Evolutionary conservation across 2,113 vertebrate species (phyloP), one percentile per base, ranked within the genome.

Genomic region (Limanda limanda): DNA sequence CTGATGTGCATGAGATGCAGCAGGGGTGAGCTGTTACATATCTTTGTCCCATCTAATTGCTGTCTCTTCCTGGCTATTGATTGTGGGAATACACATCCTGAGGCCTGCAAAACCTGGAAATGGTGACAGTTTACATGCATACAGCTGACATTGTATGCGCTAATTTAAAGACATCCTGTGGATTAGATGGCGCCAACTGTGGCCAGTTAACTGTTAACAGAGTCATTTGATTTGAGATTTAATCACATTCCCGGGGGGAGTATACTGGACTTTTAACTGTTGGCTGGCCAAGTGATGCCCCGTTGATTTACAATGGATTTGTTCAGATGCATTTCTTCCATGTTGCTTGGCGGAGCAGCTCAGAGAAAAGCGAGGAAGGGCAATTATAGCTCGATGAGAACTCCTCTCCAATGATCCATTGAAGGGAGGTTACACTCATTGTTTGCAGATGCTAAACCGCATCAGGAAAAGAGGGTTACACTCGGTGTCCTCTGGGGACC

Each of bases 81-180:
- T 83, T 67, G 67, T 74, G 67, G 71, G 69, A 93, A 90, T 91
- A 86, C 84, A 83, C 88, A 88, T 83, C 83, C 73, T 57, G 58
- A n/a, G 65, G 45, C 45, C 62, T 71, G 45, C 84, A 73, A 79
- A 78, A 67, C 48, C 84, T 68, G 86, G 81, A 88, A 90, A 83
- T 83, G 58, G 74, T 58, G 20, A 60, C 20, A 60, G 20, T 86
- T 91, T 4, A 68, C 45, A 81, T 89, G 82, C 79, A 90, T 91
- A 91, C 78, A 58, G 58, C 18, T 52, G 68, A 27, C 85, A 86
- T 85, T 90, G 88, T 91, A 73, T 91, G 81, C 42, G 0, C 54
- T 55, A 74, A 87, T 82, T 81, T 76, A 42, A 87, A 80, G 78
- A 81, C 87, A 77, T 90, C 88, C 88, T 91, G 91, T 83, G 72